phyloP scores from a whole-genome alignment of 2,888 invertebrate genomes.

The Heteromyza rotundicornis region DNA sequence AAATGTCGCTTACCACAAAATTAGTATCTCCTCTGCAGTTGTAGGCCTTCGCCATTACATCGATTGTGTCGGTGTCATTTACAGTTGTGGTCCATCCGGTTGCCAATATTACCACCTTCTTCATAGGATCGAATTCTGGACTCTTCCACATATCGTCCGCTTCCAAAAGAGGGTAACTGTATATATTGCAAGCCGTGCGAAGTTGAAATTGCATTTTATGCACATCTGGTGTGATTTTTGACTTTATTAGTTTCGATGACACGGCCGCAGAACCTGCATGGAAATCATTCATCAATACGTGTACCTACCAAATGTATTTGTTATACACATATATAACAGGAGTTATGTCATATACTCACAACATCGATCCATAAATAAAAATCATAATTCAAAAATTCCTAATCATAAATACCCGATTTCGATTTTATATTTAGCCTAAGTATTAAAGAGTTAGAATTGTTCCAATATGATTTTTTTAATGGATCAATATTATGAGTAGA shows the following conservation, averaged over 20 bases:
- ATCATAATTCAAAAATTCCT: too few species aligned
- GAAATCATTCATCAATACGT: background rate
- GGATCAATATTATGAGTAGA: too few species aligned
- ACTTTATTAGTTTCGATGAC: slow-evolving; percentile 41
- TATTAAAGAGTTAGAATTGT: too few species aligned
- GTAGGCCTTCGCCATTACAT: too few species aligned
- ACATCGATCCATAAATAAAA: too few species aligned
- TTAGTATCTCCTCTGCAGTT: too few species aligned
- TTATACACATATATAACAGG: too few species aligned
- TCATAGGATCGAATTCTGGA: slow-evolving; percentile 48
- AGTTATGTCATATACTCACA: too few species aligned
- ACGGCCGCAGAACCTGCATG: slow-evolving; percentile 54
- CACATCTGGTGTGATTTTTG: slow-evolving; percentile 53
- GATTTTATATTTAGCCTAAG: background rate
- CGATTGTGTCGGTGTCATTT: slow-evolving; percentile 35
- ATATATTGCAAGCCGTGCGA: slow-evolving; percentile 44
- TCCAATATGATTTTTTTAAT: too few species aligned
- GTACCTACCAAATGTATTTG: background rate
- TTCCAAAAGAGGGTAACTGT: slow-evolving; percentile 47
- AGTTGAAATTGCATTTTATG: slow-evolving; percentile 53
- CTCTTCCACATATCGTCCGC: slow-evolving; percentile 54
- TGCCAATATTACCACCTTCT: slow-evolving; percentile 55
- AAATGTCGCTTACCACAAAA: too few species aligned
- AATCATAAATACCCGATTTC: too few species aligned
- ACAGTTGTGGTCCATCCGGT: slow-evolving; percentile 60